A percentile compares a stretch with the other conserved stretches of the same genome.
These are phyloP conservation scores for Grammomys dolichurus DNA, from an alignment of 2,113 vertebrate genomes.

Conservation along the genomic window DNA sequence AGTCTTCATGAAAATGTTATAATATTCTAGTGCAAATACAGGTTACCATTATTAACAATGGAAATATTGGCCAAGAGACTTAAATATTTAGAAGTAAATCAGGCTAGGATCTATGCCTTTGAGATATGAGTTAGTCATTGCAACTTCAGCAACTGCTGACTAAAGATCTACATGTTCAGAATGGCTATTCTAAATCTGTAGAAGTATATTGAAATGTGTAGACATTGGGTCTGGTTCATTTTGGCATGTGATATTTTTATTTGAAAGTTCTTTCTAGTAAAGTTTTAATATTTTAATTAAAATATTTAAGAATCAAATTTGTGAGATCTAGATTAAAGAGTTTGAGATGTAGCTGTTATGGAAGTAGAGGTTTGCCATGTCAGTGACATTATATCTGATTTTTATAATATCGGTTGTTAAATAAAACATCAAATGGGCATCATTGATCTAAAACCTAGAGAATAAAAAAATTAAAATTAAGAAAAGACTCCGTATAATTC, in stretches of 20 bases:
- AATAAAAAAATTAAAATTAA: not conserved
- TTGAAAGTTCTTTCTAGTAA: not conserved
- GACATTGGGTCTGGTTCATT: not conserved
- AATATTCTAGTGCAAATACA: not conserved
- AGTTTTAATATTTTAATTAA: not conserved
- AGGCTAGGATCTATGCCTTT: not conserved
- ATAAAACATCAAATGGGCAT: not conserved
- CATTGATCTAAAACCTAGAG: not conserved
- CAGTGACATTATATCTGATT: not conserved
- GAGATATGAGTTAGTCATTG: not conserved
- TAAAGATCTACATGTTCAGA: not conserved
- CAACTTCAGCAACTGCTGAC: not conserved
- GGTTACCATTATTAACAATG: not conserved
- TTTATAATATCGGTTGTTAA: not conserved
- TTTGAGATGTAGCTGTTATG: not conserved
- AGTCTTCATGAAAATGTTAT: slow-evolving; percentile 5
- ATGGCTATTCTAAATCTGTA: not conserved
- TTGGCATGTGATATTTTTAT: not conserved
- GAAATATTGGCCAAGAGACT: not conserved
- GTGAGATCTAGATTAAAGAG: not conserved
- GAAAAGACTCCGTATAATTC: not conserved
- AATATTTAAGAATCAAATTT: not conserved
- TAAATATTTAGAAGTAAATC: slow-evolving; percentile 1
- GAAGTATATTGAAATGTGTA: not conserved
- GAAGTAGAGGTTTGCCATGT: too few species aligned